A percentile compares a stretch with the other conserved stretches of the same genome.
Evolutionary conservation across 2,797 vertebrate genomes (phyloP).

Genomic region (Chaunax sp.): DNA sequence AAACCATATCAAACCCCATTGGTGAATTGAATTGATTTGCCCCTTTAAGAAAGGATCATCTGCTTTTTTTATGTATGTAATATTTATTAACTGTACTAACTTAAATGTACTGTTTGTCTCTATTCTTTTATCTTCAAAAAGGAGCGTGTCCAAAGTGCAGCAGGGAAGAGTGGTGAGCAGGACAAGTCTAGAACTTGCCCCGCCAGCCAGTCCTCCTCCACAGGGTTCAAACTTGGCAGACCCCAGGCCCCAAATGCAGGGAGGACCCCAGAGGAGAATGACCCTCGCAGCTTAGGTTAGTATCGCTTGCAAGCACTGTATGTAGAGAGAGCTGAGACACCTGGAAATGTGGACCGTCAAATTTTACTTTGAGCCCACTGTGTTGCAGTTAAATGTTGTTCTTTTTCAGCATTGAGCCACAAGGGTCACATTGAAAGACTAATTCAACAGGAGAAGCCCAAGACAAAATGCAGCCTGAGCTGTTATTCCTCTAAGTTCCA

Average conservation of each 20-base stretch:
- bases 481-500: background rate
- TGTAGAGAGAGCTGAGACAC: background rate
- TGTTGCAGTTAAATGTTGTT: background rate
- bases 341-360: background rate
- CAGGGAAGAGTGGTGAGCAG: slow-evolving; percentile 45
- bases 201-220: slow-evolving; percentile 29
- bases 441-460: background rate
- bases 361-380: background rate
- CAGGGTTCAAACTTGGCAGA: slow-evolving; percentile 67
- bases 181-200: slow-evolving; percentile 44
- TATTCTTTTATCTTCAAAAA: slow-evolving; percentile 32
- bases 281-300: slow-evolving; percentile 79
- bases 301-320: no score
- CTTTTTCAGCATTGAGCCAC: background rate
- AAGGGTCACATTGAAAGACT: background rate
- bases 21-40: background rate
- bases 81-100: background rate
- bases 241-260: slow-evolving; percentile 42
- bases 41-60: background rate
- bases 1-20: background rate
- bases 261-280: slow-evolving; percentile 37
- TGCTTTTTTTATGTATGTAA: background rate
- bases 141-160: slow-evolving; percentile 72
- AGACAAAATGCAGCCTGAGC: background rate
- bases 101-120: background rate